Percentiles rank a stretch among this genome's conserved stretches.
Conservation (phyloP, 2,113 vertebrate species). For the Ochotona curzoniae region DNA sequence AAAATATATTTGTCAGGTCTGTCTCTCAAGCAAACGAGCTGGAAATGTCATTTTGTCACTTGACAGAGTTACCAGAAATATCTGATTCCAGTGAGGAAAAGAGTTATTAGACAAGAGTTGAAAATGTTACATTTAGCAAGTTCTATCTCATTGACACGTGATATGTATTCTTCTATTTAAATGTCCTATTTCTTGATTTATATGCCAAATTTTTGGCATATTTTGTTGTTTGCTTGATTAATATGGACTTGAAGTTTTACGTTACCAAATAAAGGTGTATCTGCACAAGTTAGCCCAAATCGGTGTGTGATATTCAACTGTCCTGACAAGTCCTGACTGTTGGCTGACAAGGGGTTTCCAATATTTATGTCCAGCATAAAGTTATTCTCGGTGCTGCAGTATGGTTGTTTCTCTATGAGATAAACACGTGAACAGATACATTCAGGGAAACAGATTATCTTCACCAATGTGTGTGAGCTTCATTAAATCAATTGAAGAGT, state of each 20-base stretch:
- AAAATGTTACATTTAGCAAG: not conserved
- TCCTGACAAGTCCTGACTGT: too few relatives aligned
- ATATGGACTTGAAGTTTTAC: not conserved
- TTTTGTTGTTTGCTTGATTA: not conserved
- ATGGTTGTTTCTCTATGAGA: not conserved
- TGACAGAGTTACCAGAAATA: not conserved
- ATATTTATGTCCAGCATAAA: not conserved
- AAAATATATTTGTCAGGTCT: not conserved
- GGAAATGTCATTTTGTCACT: constrained; percentile 26
- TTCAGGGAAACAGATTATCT: not conserved
- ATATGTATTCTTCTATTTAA: not conserved
- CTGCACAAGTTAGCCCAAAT: not conserved
- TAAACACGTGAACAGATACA: not conserved
- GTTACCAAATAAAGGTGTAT: not conserved
- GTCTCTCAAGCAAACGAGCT: not conserved
- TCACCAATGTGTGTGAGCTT: too few relatives aligned
- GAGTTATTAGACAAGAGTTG: not conserved
- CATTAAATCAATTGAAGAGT: not conserved
- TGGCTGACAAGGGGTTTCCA: not conserved
- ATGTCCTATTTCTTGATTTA: not conserved
- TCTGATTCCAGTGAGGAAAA: not conserved
- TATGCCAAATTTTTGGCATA: not conserved
- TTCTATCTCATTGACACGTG: not conserved
- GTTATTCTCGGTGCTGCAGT: not conserved
- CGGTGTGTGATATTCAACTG: not conserved